A percentile compares a stretch with the other conserved stretches of the same genome.
phyloP scores from a whole-genome alignment of 2,113 vertebrate species.

The Notechis scutatus region DNA sequence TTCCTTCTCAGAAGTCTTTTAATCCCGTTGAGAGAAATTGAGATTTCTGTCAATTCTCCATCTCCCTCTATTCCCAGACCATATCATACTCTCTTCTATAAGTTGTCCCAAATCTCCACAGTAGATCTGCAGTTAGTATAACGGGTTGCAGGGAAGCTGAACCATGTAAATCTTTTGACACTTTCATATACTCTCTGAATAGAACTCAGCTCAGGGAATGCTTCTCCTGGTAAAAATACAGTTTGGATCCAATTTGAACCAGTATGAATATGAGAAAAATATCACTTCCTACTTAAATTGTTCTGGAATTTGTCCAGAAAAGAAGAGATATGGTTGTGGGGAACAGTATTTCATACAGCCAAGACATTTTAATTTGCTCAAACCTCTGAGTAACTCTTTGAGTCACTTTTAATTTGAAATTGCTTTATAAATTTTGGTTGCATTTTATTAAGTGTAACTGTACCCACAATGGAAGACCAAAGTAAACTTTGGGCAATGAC shows the following conservation, averaged over 20 bases:
- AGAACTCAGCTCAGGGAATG: not conserved
- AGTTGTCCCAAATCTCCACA: not conserved
- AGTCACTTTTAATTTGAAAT: not conserved
- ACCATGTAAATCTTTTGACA: not conserved
- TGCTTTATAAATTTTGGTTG: not conserved
- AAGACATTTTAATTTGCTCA: not conserved
- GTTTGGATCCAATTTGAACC: not conserved
- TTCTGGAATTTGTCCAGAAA: not conserved
- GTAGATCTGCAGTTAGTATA: not conserved
- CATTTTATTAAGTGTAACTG: not conserved
- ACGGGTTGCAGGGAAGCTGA: not conserved
- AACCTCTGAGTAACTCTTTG: not conserved
- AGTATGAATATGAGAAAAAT: not conserved
- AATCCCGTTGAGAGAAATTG: not conserved
- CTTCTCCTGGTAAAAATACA: not conserved
- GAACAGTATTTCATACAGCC: not conserved
- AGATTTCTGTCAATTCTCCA: not conserved
- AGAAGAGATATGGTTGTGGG: not conserved
- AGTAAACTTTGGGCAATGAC: not conserved
- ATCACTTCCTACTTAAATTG: not conserved
- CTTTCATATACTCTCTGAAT: not conserved
- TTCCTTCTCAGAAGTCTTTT: not conserved
- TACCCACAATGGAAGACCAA: not conserved
- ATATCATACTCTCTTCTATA: not conserved
- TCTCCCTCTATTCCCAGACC: not conserved